These are phyloP conservation scores for Morbakka virulenta DNA, from an alignment of 30 jellyfish, hydroid and myxozoan genomes.

Conservation along the genomic window DNA sequence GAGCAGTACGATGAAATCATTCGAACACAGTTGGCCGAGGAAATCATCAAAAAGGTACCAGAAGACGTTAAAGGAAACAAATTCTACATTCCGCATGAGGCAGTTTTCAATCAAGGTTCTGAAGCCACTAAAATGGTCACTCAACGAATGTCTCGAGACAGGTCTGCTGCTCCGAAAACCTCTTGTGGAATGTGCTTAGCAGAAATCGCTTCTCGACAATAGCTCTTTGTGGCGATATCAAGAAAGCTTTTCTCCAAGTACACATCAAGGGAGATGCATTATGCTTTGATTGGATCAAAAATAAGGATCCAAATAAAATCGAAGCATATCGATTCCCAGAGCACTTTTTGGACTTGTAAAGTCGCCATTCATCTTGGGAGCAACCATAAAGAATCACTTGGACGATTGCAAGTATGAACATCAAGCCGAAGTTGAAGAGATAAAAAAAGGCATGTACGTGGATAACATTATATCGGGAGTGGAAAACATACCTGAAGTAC, in stretches of 20 bases:
- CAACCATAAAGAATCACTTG: no score
- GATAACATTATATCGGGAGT: slow-evolving; percentile 60
- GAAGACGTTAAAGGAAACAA: slow-evolving; percentile 9
- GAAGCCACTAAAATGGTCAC: slow-evolving; percentile 44
- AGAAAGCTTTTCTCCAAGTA: no score
- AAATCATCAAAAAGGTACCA: slow-evolving; percentile 33
- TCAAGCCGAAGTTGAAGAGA: slow-evolving; percentile 18
- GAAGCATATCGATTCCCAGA: slow-evolving; percentile 18
- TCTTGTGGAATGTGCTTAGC: slow-evolving; percentile 20
- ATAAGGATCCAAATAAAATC: no score
- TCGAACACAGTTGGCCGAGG: slow-evolving; percentile 26
- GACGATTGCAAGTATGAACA: slow-evolving; percentile 24
- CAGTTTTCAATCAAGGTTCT: slow-evolving; percentile 42
- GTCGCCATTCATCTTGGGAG: slow-evolving; percentile 62
- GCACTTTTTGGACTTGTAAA: slow-evolving; percentile 62
- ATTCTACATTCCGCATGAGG: slow-evolving; percentile 52
- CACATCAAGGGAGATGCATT: slow-evolving; percentile 35
- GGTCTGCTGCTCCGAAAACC: slow-evolving; percentile 44
- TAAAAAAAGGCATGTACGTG: slow-evolving; percentile 43
- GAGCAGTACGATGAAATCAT: slow-evolving; percentile 40
- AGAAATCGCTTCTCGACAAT: slow-evolving; percentile 29
- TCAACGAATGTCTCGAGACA: slow-evolving; percentile 42
- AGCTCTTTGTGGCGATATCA: slow-evolving; percentile 27
- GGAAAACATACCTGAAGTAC: slow-evolving; percentile 7
- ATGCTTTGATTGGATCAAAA: slow-evolving; percentile 17